Evolutionary conservation across 2,797 vertebrate species (phyloP).

Genomic region (Sebastiscus tertius): DNA sequence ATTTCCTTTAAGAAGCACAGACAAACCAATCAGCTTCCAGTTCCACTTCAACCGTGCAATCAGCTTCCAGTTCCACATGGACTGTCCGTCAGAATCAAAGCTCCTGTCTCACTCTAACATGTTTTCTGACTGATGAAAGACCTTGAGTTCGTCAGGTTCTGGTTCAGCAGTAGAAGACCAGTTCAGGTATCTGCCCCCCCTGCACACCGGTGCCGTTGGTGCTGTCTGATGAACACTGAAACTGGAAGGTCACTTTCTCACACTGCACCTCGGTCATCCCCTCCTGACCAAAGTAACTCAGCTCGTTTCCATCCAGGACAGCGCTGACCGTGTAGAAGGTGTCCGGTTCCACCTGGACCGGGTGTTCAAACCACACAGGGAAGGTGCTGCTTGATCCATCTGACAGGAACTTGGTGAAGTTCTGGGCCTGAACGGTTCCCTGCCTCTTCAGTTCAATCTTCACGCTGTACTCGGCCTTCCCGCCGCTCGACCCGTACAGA

Average conservation of each 20-base stretch:
- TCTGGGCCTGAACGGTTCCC: slow-evolving; percentile 89
- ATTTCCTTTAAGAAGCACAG: neutral
- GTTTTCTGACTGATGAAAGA: neutral
- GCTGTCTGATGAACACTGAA: slow-evolving; percentile 96
- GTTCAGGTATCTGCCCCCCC: slow-evolving; percentile 95
- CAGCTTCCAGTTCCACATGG: neutral
- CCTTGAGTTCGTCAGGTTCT: neutral
- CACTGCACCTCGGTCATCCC: slow-evolving; percentile 96
- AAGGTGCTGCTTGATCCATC: slow-evolving; percentile 93
- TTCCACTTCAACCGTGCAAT: neutral
- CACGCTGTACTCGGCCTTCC: slow-evolving; percentile 89
- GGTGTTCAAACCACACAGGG: slow-evolving; percentile 93
- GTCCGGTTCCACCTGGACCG: slow-evolving; percentile 92
- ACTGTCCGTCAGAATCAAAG: neutral
- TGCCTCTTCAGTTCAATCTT: slow-evolving; percentile 92
- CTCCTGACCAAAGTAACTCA: slow-evolving; percentile 97
- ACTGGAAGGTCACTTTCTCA: slow-evolving; percentile 94
- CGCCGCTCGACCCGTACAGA: slow-evolving; percentile 91
- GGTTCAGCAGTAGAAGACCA: slow-evolving; percentile 87
- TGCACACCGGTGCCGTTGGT: slow-evolving; percentile 96
- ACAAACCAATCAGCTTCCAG: neutral
- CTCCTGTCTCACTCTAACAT: neutral
- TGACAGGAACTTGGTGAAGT: slow-evolving; percentile 88
- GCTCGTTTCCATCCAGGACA: slow-evolving; percentile 90
- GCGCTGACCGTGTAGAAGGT: slow-evolving; percentile 93